Evolutionary conservation across 2,113 vertebrate genomes (phyloP).

Genomic region (Podilymbus podiceps): DNA sequence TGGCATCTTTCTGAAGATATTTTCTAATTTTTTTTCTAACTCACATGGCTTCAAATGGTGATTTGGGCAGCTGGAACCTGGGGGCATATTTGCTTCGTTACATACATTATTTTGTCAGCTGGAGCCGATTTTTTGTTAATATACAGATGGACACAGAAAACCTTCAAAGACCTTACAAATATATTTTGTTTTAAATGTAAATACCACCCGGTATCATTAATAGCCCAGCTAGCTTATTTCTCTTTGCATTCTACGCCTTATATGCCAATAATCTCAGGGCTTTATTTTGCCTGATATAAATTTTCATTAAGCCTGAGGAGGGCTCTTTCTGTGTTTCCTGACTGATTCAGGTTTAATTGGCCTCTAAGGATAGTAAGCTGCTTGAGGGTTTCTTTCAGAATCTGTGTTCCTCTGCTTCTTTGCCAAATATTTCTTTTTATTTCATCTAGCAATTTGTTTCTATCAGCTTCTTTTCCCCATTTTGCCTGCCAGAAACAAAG

Average conservation of each 20-base stretch:
- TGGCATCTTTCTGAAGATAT: background rate
- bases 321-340: conserved; percentile 50
- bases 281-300: conserved; percentile 43
- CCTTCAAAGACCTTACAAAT: conserved; percentile 51
- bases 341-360: conserved; percentile 60
- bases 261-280: conserved; percentile 26
- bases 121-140: conserved; percentile 37
- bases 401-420: conserved; percentile 44
- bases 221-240: conserved; percentile 19
- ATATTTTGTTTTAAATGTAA: conserved; percentile 60
- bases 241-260: background rate
- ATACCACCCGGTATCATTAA: conserved; percentile 16
- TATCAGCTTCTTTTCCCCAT: background rate
- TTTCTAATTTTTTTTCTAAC: background rate
- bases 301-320: conserved; percentile 46
- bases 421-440: conserved; percentile 53
- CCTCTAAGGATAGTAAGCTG: conserved; percentile 52
- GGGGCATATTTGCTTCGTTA: conserved; percentile 48
- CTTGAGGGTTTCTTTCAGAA: conserved; percentile 45
- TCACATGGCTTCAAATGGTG: background rate
- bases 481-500: conserved; percentile 19
- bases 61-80: conserved; percentile 42
- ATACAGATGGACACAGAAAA: conserved; percentile 44
- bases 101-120: conserved; percentile 58
- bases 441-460: conserved; percentile 40